A percentile compares a stretch with the other conserved stretches of the same genome.
These are phyloP conservation scores for Temnothorax longispinosus DNA, from an alignment of 1,140 invertebrate species.

Conservation along the genomic window DNA sequence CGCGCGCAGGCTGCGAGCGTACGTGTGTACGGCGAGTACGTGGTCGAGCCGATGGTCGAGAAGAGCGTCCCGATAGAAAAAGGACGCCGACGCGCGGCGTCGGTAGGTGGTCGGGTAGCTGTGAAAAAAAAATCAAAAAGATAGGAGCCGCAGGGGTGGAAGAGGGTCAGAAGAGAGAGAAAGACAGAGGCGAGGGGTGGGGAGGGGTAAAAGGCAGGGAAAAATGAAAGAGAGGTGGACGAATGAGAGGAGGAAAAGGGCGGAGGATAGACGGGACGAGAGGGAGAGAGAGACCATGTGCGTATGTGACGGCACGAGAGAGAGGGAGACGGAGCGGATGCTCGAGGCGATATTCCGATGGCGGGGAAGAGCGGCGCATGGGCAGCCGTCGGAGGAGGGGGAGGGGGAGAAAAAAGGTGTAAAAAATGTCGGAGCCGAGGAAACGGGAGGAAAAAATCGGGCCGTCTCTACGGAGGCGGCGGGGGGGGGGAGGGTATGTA, in stretches of 20 bases:
- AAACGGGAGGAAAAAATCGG: slow-evolving; percentile 83
- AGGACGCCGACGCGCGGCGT: slow-evolving; percentile 76
- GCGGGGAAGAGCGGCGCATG: slow-evolving; percentile 47
- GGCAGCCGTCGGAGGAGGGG: slow-evolving; percentile 55
- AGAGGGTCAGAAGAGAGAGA: slow-evolving; percentile 66
- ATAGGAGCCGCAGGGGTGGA: slow-evolving; percentile 67
- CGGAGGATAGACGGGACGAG: slow-evolving; percentile 40
- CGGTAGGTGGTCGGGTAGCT: slow-evolving; percentile 70
- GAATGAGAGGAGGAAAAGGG: slow-evolving; percentile 44
- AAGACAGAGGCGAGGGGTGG: slow-evolving; percentile 45
- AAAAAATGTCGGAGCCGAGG: slow-evolving; percentile 83
- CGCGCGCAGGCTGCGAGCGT: slow-evolving; percentile 28
- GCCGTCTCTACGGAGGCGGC: slow-evolving; percentile 74
- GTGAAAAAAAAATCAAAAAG: slow-evolving; percentile 73
- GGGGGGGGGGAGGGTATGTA: slow-evolving; percentile 59
- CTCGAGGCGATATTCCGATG: slow-evolving; percentile 51
- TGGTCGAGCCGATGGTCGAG: slow-evolving; percentile 76
- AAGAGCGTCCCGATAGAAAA: slow-evolving; percentile 79
- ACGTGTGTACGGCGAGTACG: slow-evolving; percentile 60
- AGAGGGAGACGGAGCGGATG: slow-evolving; percentile 58
- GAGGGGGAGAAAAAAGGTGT: slow-evolving; percentile 74
- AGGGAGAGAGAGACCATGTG: slow-evolving; percentile 56
- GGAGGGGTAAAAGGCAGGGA: slow-evolving; percentile 70
- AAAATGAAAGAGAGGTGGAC: slow-evolving; percentile 70
- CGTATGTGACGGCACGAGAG: slow-evolving; percentile 52